Conservation (phyloP, 2,797 vertebrate genomes). For the Danionella dracula region DNA sequence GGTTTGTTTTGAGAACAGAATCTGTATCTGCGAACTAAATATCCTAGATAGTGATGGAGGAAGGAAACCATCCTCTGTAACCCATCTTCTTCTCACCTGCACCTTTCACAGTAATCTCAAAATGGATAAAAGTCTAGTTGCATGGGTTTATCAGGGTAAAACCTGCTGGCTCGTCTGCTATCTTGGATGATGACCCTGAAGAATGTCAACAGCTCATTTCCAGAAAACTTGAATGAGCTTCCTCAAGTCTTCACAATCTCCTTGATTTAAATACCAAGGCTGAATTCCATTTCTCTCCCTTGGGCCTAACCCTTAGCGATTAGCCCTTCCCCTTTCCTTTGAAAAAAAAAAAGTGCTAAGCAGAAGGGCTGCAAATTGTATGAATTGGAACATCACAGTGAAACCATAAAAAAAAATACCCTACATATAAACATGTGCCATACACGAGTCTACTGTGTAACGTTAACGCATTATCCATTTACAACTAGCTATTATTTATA, state of each 20-base stretch:
- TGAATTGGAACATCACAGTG: too few species aligned
- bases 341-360: too few species aligned
- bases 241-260: conserved; percentile 75
- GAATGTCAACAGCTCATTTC: conserved; percentile 95
- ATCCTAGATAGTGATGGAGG: background rate
- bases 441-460: too few species aligned
- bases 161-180: conserved; percentile 80
- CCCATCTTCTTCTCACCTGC: conserved; percentile 60
- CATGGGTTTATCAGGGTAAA: conserved; percentile 83
- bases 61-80: conserved; percentile 64
- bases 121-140: conserved; percentile 78
- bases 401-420: too few species aligned
- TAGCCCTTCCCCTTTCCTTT: too few species aligned
- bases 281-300: conserved; percentile 10
- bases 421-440: too few species aligned
- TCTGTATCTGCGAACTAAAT: background rate
- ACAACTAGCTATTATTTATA: too few species aligned
- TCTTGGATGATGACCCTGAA: conserved; percentile 84
- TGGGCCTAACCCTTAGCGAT: too few species aligned
- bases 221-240: conserved; percentile 71
- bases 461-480: too few species aligned
- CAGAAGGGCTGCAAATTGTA: too few species aligned
- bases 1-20: background rate
- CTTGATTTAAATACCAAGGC: conserved; percentile 72
- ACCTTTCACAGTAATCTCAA: conserved; percentile 69